Conservation (phyloP, 1,140 invertebrate genomes). For the Diorhabda sublineata region DNA sequence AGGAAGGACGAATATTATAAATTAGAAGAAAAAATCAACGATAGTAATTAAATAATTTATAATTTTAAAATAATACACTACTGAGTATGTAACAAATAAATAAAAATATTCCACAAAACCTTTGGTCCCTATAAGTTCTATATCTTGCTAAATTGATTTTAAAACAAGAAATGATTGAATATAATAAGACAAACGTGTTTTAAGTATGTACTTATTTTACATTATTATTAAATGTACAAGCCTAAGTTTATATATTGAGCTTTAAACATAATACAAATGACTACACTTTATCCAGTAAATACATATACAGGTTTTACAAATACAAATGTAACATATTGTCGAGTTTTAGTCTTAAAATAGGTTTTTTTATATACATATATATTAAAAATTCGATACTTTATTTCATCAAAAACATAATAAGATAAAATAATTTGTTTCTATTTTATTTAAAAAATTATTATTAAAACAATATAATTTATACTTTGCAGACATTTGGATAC, state of each 20-base stretch:
- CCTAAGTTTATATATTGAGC: constrained; percentile 28
- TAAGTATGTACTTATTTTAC: constrained; percentile 7
- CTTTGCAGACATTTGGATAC: too few relatives aligned
- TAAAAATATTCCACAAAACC: constrained; percentile 44
- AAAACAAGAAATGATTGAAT: background rate
- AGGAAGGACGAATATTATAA: too few relatives aligned
- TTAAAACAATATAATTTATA: too few relatives aligned
- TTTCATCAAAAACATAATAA: background rate
- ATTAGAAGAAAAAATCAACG: background rate
- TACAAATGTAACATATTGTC: background rate
- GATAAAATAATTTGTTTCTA: background rate
- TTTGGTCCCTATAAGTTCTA: constrained; percentile 41
- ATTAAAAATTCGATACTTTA: background rate
- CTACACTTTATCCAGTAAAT: constrained; percentile 23
- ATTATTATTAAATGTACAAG: constrained; percentile 13
- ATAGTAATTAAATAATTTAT: constrained; percentile 26
- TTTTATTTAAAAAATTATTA: too few relatives aligned
- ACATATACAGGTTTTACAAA: constrained; percentile 22
- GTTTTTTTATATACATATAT: background rate
- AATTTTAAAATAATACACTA: constrained; percentile 27
- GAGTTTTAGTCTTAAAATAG: background rate
- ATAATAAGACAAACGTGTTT: constrained; percentile 2
- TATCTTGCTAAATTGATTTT: constrained; percentile 9
- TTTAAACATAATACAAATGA: constrained; percentile 28
- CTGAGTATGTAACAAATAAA: constrained; percentile 41